Conservation (phyloP, 2,888 invertebrate species). For the Exocentrus adspersus region DNA sequence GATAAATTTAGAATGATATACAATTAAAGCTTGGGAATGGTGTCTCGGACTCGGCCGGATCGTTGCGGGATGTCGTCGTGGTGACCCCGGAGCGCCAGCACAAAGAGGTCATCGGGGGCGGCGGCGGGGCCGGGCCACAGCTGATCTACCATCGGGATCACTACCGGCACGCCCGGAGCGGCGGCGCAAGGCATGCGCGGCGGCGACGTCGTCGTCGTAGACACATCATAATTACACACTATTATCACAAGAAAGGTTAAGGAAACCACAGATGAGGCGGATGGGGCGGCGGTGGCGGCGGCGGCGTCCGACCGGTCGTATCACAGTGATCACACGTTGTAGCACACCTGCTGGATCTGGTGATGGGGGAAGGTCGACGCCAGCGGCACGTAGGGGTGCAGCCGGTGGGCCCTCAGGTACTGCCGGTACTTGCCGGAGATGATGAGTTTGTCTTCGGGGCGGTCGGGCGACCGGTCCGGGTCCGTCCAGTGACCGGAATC, state of each 20-base stretch:
- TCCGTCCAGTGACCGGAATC: slow-evolving; percentile 61
- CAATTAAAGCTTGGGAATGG: slow-evolving; percentile 20
- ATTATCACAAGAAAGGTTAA: slow-evolving; percentile 63
- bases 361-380: slow-evolving; percentile 68
- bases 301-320: slow-evolving; percentile 43
- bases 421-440: slow-evolving; percentile 69
- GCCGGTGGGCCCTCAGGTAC: slow-evolving; percentile 68
- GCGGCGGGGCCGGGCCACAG: slow-evolving; percentile 54
- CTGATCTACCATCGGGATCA: slow-evolving; percentile 60
- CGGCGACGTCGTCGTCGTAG: slow-evolving; percentile 44
- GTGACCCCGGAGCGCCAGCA: neutral
- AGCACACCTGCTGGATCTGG: slow-evolving; percentile 70
- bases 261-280: slow-evolving; percentile 56
- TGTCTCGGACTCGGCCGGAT: neutral
- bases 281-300: slow-evolving; percentile 42
- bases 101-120: neutral
- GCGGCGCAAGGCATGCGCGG: slow-evolving; percentile 57
- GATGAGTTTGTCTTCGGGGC: slow-evolving; percentile 61
- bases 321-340: slow-evolving; percentile 69
- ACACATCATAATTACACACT: slow-evolving; percentile 62
- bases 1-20: slow-evolving; percentile 20
- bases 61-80: neutral
- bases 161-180: slow-evolving; percentile 62
- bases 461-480: slow-evolving; percentile 60
- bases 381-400: slow-evolving; percentile 68